Conservation (phyloP, 2,888 invertebrate genomes). For the Noctua janthina region DNA sequence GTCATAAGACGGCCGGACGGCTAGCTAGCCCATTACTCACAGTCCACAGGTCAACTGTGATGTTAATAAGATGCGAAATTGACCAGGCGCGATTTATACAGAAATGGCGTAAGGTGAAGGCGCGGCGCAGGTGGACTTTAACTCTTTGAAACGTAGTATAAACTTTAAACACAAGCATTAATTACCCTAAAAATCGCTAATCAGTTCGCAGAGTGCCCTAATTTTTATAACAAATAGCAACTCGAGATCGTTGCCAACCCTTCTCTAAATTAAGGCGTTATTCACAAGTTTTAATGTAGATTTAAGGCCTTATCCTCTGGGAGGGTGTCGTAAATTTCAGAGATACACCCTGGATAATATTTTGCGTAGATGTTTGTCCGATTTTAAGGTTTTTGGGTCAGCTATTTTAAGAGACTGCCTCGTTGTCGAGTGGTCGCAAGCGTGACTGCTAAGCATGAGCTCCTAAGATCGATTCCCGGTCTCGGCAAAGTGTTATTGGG, state of each 20-base stretch:
- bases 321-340: constrained; percentile 48
- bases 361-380: constrained; percentile 32
- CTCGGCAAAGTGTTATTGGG: not conserved
- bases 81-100: too few relatives aligned
- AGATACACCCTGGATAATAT: constrained; percentile 46
- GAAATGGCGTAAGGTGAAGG: too few relatives aligned
- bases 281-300: constrained; percentile 63
- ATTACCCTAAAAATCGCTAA: constrained; percentile 23
- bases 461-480: not conserved
- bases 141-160: not conserved
- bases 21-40: too few relatives aligned
- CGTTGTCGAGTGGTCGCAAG: not conserved
- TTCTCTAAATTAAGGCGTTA: constrained; percentile 57
- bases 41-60: too few relatives aligned
- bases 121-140: too few relatives aligned
- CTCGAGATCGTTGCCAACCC: constrained; percentile 43
- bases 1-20: too few relatives aligned
- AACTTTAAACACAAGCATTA: not conserved
- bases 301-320: constrained; percentile 51
- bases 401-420: constrained; percentile 1
- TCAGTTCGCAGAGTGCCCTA: constrained; percentile 10
- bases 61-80: too few relatives aligned
- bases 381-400: constrained; percentile 8
- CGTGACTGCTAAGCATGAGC: not conserved
- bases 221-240: constrained; percentile 51